These are phyloP conservation scores for Rhea pennata DNA, from an alignment of 2,113 vertebrate species.

Conservation along the genomic window DNA sequence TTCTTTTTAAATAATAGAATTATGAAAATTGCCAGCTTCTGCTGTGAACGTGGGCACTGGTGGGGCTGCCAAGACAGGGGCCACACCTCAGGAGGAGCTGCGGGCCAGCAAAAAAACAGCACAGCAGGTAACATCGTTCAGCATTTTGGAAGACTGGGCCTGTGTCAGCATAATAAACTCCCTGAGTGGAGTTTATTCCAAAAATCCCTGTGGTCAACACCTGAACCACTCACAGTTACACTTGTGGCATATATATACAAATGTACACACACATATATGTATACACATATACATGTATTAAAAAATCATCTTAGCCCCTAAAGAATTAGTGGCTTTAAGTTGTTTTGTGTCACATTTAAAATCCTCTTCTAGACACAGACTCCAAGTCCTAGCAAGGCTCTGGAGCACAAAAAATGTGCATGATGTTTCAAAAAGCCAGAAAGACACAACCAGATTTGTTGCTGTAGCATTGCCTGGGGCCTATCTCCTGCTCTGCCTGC, in stretches of 20 bases:
- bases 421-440: background rate
- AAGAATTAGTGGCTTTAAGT: background rate
- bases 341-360: background rate
- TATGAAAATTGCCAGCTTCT: background rate
- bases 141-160: fast-evolving
- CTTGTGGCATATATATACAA: background rate
- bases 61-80: background rate
- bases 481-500: background rate
- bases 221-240: background rate
- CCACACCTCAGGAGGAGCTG: background rate
- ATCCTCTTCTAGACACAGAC: background rate
- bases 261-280: background rate
- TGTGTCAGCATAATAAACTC: background rate
- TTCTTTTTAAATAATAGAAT: background rate
- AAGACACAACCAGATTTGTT: background rate
- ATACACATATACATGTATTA: background rate
- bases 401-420: background rate
- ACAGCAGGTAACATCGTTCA: background rate
- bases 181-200: background rate
- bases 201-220: background rate
- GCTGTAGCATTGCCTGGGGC: background rate
- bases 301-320: background rate
- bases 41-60: background rate
- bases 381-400: background rate
- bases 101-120: background rate